Evolutionary conservation across 2,113 vertebrate species (phyloP), one percentile per base, ranked within the genome.

Genomic region (Hippocampus guttulatus): DNA sequence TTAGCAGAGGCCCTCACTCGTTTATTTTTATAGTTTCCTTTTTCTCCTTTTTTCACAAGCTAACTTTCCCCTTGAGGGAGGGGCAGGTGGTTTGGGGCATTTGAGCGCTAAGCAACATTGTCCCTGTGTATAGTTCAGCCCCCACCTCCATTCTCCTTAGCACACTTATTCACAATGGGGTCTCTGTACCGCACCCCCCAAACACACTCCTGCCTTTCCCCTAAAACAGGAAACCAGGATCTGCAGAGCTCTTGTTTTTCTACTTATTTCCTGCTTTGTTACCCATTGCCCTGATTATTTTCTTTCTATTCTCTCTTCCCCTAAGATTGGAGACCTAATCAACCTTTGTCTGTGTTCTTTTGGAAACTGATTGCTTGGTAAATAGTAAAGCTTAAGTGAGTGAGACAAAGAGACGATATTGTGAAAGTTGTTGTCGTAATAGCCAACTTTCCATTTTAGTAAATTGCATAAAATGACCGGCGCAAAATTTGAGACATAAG

Each of bases 1-100:
- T 83, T 82, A 54, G 78, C 79, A 77, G 83, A 90, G 90, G 83
- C 85, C 81, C 82, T 85, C 69, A 81, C 90, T 92, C 87, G 78
- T 93, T 93, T 92, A 93, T 92, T 93, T 93, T 93, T 92, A 92
- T 88, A 85, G 88, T 92, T 93, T 92, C 91, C 91, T 89, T 88
- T 91, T 85, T 89, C 83, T 84, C 66, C 65, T 62, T 87, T 77
- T 86, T 89, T 65, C 84, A 83, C 81, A 78, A 82, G 81, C 81
- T 77, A 81, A 84, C 82, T 92, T 92, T 91, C 83, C 89, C 84
- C 69, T 82, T 68, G 69, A 45, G 80, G 87, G 84, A 83, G 83
- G 89, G 87, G 88, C 83, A 90, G 84, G 86, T 91, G 88, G 75
- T 88, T 81, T 79, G 69, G 64, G 65, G 77, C 83, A 81, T 81